A percentile compares a stretch with the other conserved stretches of the same genome.
Conservation (phyloP, 37 sponge, comb jelly and placozoan genomes). For the Eunapius fragilis region DNA sequence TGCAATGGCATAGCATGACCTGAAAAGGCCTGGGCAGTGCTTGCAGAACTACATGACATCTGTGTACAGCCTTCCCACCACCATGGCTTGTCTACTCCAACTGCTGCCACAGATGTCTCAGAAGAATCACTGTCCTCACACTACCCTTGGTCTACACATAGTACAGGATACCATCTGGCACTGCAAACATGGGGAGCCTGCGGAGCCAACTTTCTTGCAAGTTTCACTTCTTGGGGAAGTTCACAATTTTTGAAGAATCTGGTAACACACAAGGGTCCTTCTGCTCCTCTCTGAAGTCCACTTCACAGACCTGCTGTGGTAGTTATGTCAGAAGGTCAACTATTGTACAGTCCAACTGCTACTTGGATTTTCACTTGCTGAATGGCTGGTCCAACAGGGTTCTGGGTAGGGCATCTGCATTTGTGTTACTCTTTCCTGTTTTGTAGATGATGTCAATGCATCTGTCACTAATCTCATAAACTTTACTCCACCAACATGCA, state of each 20-base stretch:
- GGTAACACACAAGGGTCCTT: conserved; percentile 30
- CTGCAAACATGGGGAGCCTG: conserved; percentile 26
- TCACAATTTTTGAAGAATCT: conserved; percentile 10
- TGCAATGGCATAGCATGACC: conserved; percentile 39
- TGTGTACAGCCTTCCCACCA: conserved; percentile 50
- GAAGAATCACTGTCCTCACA: conserved; percentile 33
- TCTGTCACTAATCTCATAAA: conserved; percentile 32
- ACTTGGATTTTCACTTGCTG: conserved; percentile 16
- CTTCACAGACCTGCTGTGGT: neutral
- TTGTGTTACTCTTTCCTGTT: conserved; percentile 43
- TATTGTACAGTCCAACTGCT: neutral
- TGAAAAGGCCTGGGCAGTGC: conserved; percentile 54
- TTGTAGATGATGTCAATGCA: conserved; percentile 38
- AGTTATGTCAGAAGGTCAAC: neutral
- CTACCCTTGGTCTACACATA: conserved; percentile 20
- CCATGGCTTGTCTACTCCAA: conserved; percentile 31
- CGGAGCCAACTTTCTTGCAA: conserved; percentile 22
- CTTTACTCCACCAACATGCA: conserved; percentile 57
- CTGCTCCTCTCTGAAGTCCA: conserved; percentile 13
- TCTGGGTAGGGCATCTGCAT: conserved; percentile 49
- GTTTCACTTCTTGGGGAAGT: conserved; percentile 19
- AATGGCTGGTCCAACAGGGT: conserved; percentile 19
- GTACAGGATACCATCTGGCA: conserved; percentile 36
- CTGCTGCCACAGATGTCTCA: conserved; percentile 17
- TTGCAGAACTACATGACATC: conserved; percentile 23